Evolutionary conservation across 2,113 vertebrate species (phyloP).

Genomic region (Rallus limicola): DNA sequence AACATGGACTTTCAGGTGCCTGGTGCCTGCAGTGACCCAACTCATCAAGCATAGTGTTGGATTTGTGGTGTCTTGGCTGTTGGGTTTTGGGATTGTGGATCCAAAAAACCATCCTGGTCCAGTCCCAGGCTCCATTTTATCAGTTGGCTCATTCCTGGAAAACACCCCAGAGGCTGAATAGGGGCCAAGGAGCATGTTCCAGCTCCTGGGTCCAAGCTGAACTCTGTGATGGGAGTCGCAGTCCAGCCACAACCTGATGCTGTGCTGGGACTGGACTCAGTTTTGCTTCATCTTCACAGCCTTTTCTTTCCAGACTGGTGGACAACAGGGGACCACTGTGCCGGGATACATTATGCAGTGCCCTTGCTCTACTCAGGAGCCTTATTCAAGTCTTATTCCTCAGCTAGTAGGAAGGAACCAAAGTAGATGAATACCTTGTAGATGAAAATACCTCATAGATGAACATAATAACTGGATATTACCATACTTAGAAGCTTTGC

Average conservation of each 20-base stretch:
- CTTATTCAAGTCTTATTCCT: background rate
- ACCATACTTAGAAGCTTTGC: background rate
- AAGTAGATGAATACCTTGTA: background rate
- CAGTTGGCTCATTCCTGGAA: constrained; percentile 39
- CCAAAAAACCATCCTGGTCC: background rate
- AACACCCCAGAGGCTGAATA: background rate
- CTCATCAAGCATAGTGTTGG: background rate
- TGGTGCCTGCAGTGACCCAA: background rate
- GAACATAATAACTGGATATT: background rate
- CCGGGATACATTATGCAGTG: rapidly evolving
- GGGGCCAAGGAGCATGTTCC: constrained; percentile 50
- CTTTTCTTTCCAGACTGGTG: background rate
- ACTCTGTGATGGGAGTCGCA: background rate
- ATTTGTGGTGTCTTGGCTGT: background rate
- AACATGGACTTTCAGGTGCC: background rate
- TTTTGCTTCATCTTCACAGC: background rate
- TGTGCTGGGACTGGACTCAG: background rate
- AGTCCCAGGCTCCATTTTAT: constrained; percentile 25
- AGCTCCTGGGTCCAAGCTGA: constrained; percentile 39
- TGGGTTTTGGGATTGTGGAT: background rate
- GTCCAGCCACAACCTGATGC: background rate
- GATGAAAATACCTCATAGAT: background rate
- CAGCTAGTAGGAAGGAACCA: background rate
- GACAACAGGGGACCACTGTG: background rate
- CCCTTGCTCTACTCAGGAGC: rapidly evolving